Evolutionary conservation across 2,113 vertebrate genomes (phyloP).

Genomic region (cat (Felis catus)): DNA sequence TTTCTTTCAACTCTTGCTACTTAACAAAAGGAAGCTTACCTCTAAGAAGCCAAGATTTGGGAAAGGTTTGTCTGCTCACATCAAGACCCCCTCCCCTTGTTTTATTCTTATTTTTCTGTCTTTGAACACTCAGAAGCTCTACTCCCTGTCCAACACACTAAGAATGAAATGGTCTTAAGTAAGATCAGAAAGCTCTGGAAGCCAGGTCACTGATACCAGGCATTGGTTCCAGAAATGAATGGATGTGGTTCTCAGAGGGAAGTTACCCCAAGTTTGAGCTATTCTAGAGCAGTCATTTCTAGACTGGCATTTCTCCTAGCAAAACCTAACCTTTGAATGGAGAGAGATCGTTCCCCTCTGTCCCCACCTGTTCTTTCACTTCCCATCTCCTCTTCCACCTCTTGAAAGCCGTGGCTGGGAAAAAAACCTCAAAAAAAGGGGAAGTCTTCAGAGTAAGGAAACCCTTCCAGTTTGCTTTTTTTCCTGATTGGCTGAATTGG

Average conservation of each 20-base stretch:
- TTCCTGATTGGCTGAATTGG: background rate
- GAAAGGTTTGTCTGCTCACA: background rate
- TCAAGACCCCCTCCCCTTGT: background rate
- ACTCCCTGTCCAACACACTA: background rate
- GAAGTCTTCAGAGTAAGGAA: background rate
- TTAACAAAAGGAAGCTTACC: conserved; percentile 1
- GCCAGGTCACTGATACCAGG: background rate
- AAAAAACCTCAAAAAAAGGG: background rate
- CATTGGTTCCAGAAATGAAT: background rate
- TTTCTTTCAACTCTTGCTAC: background rate
- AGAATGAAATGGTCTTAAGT: background rate
- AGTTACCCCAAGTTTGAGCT: background rate
- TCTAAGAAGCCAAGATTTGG: background rate
- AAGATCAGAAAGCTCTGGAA: background rate
- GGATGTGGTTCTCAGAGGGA: background rate
- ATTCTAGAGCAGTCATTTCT: background rate
- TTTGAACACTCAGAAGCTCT: background rate
- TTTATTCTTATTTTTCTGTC: background rate
- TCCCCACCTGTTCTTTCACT: background rate
- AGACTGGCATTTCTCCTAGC: background rate
- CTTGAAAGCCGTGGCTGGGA: background rate
- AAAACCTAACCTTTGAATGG: background rate
- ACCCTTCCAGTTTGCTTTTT: background rate
- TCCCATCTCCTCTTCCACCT: background rate
- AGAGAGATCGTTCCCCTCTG: background rate